Base-by-base conservation (phyloP, 2,797 vertebrate genomes). In the Scleropages formosus region DNA sequence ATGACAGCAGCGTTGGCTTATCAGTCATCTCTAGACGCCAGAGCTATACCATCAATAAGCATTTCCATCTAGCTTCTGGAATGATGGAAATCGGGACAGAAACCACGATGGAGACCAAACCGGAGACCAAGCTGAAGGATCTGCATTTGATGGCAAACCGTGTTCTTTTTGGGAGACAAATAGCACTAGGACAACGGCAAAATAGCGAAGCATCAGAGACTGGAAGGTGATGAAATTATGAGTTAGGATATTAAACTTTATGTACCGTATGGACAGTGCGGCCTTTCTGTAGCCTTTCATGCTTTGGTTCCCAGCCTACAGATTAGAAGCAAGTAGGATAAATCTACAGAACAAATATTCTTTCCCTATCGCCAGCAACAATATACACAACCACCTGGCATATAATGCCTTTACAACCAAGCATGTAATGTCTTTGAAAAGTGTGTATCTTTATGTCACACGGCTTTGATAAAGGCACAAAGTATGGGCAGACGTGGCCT, bases 1-100 rank as follows among this genome's bases (percentile, higher is more conserved):
- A 58, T 56, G 47, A 39, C 51, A 75, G 58, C 73, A 66, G 27
- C 31, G 15, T 24, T 44, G 58, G 51, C 73, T 1, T 44, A 75
- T 74, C 27, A 56, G 63, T 16, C 16, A 16, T 72, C 56, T 44
- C 9, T 12, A 53, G 20, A 44, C 39, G 16, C 16, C 64, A 1
- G 10, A 49, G 13, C 53, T 16, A 26, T n/a, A 31, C 22, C 12
- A 58, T 27, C 64, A 75, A 7, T 11, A 56, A 53, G 53, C 39
- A 8, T 8, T 49, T 44, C 59, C 8, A 8, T 20, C n/a, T 8
- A 49, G 27, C 46, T 51, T 69, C n/a, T 24, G n/a, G 18, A 73
- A 62, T 24, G 31, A 10, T 56, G 9, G 26, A 31, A 51, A 31
- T 13, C 73, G 44, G 62, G n/a, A 18, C 46, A 49, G 13, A 16